phyloP scores from a whole-genome alignment of 2,888 invertebrate species.

The Himalopsyche kuldschensis region DNA sequence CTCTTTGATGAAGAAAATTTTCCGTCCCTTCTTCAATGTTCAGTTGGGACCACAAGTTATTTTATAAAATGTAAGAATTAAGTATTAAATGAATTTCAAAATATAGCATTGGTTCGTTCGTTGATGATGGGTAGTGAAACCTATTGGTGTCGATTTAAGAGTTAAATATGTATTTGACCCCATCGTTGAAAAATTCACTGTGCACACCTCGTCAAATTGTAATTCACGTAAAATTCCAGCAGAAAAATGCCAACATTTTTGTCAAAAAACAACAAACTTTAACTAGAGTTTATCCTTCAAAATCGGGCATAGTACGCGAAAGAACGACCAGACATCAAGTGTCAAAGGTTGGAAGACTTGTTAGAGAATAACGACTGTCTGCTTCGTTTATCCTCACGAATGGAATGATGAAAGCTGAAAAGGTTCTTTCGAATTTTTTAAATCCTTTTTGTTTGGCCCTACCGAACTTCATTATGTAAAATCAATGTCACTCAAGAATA shows the following conservation, averaged over 20 bases:
- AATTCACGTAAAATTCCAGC: neutral
- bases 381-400: neutral
- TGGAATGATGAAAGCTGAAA: neutral
- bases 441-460: neutral
- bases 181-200: too few relatives aligned
- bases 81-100: too few relatives aligned
- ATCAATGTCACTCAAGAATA: neutral
- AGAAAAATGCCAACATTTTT: neutral
- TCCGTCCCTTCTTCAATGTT: too few relatives aligned
- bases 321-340: conserved; percentile 9
- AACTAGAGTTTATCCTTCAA: neutral
- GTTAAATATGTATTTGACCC: too few relatives aligned
- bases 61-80: too few relatives aligned
- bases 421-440: neutral
- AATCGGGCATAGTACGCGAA: neutral
- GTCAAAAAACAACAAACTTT: neutral
- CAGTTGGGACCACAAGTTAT: too few relatives aligned
- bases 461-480: neutral
- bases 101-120: too few relatives aligned
- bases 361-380: neutral
- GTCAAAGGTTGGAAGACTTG: conserved; percentile 10
- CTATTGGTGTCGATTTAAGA: too few relatives aligned
- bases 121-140: too few relatives aligned
- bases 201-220: neutral
- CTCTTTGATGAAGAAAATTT: too few relatives aligned